Percentiles rank a stretch among this genome's conserved stretches.
Evolutionary conservation across 2,888 invertebrate genomes (phyloP).

Genomic region (Ennomos quercinarius): DNA sequence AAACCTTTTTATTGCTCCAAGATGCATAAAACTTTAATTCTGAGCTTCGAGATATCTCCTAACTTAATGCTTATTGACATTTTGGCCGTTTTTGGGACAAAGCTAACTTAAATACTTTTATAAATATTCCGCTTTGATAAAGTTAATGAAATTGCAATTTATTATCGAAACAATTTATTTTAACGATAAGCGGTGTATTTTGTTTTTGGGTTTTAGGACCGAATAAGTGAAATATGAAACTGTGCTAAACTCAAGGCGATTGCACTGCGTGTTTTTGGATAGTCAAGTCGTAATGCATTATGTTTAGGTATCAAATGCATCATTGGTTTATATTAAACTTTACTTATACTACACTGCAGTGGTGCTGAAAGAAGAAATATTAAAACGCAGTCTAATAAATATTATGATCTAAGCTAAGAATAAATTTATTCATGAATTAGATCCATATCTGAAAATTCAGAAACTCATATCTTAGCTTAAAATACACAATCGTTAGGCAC

Average conservation of each 20-base stretch:
- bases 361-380: no score
- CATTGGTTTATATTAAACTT: no score
- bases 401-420: no score
- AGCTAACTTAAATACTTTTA: conserved; percentile 34
- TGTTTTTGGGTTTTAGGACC: conserved; percentile 20
- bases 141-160: conserved; percentile 51
- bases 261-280: conserved; percentile 30
- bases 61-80: conserved; percentile 61
- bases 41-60: conserved; percentile 61
- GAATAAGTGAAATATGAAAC: conserved; percentile 18
- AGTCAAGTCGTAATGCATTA: no score
- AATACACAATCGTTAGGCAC: no score
- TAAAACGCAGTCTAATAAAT: no score
- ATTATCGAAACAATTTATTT: conserved; percentile 45
- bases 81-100: conserved; percentile 51
- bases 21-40: conserved; percentile 65
- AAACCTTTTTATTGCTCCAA: conserved; percentile 61
- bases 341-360: no score
- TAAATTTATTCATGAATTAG: no score
- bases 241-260: conserved; percentile 31
- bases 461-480: no score
- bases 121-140: conserved; percentile 42
- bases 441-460: no score
- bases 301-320: no score
- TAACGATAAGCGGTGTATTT: conserved; percentile 27